These are phyloP conservation scores for Oophaga pumilio DNA, from an alignment of 2,113 vertebrate genomes.

Conservation along the genomic window DNA sequence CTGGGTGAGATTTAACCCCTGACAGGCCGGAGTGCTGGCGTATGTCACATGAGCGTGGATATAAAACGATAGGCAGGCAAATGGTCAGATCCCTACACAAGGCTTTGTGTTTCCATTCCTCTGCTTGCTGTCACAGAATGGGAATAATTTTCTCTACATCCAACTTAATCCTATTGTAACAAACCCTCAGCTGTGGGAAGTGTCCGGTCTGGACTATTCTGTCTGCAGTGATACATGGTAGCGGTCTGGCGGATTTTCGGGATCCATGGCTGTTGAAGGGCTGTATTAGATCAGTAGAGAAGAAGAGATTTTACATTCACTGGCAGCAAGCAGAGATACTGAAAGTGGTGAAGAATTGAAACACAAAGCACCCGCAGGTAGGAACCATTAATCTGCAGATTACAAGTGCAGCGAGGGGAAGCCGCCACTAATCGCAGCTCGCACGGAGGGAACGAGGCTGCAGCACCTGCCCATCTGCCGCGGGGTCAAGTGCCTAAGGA, in stretches of 20 bases:
- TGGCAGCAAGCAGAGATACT: background rate
- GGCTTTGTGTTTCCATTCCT: no score
- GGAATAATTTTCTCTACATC: background rate
- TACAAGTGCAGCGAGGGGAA: background rate
- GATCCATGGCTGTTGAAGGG: no score
- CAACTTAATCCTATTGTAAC: no score
- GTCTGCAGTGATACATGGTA: no score
- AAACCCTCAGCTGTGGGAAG: no score
- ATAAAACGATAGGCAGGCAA: background rate
- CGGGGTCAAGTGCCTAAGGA: background rate
- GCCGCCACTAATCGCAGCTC: background rate
- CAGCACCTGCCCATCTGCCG: background rate
- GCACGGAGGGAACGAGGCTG: background rate
- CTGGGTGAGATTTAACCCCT: constrained; percentile 8
- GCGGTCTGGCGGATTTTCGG: no score
- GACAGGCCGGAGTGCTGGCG: background rate
- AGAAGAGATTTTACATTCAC: background rate
- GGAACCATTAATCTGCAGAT: background rate
- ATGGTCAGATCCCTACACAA: no score
- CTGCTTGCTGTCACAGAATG: background rate
- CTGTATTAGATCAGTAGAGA: no score
- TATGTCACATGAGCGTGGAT: background rate
- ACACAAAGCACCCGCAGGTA: no score
- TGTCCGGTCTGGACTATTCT: no score
- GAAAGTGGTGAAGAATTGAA: background rate